Evolutionary conservation across 1,140 invertebrate genomes (phyloP).

Genomic region (Dryas iulia): DNA sequence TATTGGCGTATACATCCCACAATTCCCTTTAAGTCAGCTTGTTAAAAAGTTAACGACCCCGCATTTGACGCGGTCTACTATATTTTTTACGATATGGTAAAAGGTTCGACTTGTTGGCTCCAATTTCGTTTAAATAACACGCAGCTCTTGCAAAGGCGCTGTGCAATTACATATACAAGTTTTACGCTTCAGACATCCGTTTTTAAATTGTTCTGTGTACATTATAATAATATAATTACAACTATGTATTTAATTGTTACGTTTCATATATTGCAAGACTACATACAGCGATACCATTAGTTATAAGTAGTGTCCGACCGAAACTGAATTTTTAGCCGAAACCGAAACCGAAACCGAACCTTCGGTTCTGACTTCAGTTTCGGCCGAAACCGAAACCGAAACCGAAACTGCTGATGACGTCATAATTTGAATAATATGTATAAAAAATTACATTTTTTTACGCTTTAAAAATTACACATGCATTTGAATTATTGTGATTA

Average conservation of each 20-base stretch:
- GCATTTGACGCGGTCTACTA: conserved; percentile 36
- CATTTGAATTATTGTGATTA: no score
- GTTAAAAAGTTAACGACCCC: conserved; percentile 41
- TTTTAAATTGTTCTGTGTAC: background rate
- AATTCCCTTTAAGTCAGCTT: conserved; percentile 31
- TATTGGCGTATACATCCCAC: conserved; percentile 16
- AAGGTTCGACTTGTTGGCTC: conserved; percentile 36
- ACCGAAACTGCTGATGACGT: no score
- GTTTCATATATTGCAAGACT: background rate
- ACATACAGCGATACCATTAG: background rate
- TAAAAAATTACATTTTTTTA: no score
- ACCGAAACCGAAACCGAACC: no score
- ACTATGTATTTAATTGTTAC: background rate
- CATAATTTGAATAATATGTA: no score
- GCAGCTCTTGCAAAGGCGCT: background rate
- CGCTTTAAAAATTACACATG: no score
- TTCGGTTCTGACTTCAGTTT: no score
- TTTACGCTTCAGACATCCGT: background rate
- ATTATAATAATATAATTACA: conserved; percentile 2
- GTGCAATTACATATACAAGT: background rate
- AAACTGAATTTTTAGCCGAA: no score
- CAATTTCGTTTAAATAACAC: conserved; percentile 37
- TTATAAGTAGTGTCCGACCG: no score
- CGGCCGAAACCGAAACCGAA: no score
- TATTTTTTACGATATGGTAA: conserved; percentile 44